Base-by-base conservation (phyloP, 1,140 invertebrate species). In the Drosophila kepulauana region DNA sequence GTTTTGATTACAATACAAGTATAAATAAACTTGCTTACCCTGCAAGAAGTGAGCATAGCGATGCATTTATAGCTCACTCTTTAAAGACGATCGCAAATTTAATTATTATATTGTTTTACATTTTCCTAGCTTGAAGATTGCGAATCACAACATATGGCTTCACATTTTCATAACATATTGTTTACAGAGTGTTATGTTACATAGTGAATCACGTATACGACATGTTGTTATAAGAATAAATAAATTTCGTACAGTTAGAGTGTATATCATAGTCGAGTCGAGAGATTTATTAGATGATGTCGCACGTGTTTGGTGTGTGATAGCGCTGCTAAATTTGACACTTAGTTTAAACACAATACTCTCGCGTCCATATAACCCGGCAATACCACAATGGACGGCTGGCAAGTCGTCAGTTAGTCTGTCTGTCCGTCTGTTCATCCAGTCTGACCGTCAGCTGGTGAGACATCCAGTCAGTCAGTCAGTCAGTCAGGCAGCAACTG, bases 321-420 rank as follows among this genome's bases (percentile, higher is more conserved):
- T 59, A 58, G 46, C 57, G 33, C 13, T 75, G 82, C 78, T 81
- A 85, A 86, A 85, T 85, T 85, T 81, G 82, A 85, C 72, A 87
- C 82, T 86, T 65, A 77, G 51, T 20, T 75, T 63, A 75, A 75
- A 56, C 51, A 80, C 65, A 79, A 74, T 69, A 73, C 35, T 41
- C 64, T 59, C 16, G 16, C 16, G 16, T 59, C 2, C 51, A 41
- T 20, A 62, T 78, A 78, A 63, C 45, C 51, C 77, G 52, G 69
- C 64, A 70, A 45, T 52, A 28, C 57, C 48, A 69, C 61, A 70
- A 48, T 74, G 46, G 65, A 30, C 54, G 33, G 20, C 20, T 25
- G 20, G 20, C 20, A 45, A 46, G 51, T 33, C 20, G 59, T 51
- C 46, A 70, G 20, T 7, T 43, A 25, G 68, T 38, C 41, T 41